Conservation (phyloP, 2,797 vertebrate species). For the Micromesistius poutassou region DNA sequence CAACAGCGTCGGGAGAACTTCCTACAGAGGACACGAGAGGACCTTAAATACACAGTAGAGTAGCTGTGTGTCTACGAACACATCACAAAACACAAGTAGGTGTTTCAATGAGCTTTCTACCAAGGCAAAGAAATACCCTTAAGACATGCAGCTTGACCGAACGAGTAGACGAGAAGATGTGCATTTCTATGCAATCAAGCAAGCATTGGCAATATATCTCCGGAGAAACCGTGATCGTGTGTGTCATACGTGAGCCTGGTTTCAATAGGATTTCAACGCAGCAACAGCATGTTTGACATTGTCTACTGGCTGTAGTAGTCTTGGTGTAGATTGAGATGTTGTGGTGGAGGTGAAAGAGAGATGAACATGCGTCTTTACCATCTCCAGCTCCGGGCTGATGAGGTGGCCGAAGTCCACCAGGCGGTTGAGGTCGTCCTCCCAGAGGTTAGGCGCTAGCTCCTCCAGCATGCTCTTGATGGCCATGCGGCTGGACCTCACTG, state of each 20-base stretch:
- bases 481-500: slow-evolving; percentile 68
- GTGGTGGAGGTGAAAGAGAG: neutral
- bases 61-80: neutral
- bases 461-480: slow-evolving; percentile 83
- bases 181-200: neutral
- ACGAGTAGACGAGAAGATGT: neutral
- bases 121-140: neutral
- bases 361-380: slow-evolving; percentile 60
- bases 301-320: neutral
- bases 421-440: slow-evolving; percentile 81
- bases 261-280: neutral
- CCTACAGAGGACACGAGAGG: slow-evolving; percentile 40
- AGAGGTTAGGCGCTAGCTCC: slow-evolving; percentile 82
- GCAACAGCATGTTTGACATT: neutral
- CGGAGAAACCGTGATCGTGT: neutral
- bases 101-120: slow-evolving; percentile 74
- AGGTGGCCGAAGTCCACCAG: slow-evolving; percentile 83
- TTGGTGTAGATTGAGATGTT: neutral
- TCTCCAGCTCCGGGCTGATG: slow-evolving; percentile 81
- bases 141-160: neutral
- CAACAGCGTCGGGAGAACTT: slow-evolving; percentile 67
- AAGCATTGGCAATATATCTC: neutral
- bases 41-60: neutral
- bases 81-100: neutral
- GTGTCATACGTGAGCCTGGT: neutral